Conservation (phyloP, 2,113 vertebrate species). For the Ranitomeya variabilis region DNA sequence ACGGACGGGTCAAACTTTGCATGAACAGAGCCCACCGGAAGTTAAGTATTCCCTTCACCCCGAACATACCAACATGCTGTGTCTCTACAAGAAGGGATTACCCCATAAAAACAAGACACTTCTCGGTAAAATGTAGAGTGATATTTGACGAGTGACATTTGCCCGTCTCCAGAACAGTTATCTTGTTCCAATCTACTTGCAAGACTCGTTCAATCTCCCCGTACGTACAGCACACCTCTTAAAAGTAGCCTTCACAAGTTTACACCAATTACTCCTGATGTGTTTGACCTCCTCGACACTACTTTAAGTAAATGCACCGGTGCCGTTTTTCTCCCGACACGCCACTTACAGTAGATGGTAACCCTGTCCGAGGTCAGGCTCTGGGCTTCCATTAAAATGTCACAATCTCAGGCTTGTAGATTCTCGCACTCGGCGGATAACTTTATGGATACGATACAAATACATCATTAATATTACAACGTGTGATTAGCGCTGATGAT, state of each 20-base stretch:
- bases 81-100: too few relatives aligned
- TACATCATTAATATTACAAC: neutral
- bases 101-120: too few relatives aligned
- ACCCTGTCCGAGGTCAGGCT: neutral
- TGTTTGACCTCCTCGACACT: constrained; percentile 17
- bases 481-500: neutral
- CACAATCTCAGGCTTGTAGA: neutral
- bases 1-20: too few relatives aligned
- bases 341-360: neutral
- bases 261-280: constrained; percentile 24
- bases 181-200: neutral
- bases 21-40: too few relatives aligned
- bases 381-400: neutral
- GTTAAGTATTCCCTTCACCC: too few relatives aligned
- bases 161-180: neutral
- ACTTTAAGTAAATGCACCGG: constrained; percentile 6
- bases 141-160: neutral
- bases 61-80: too few relatives aligned
- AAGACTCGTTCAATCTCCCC: neutral
- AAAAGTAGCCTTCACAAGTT: neutral
- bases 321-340: neutral
- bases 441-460: neutral
- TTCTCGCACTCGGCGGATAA: neutral
- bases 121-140: too few relatives aligned
- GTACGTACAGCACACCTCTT: neutral